These are phyloP conservation scores for Tiphia femorata DNA, from an alignment of 2,888 invertebrate genomes.

Conservation along the genomic window DNA sequence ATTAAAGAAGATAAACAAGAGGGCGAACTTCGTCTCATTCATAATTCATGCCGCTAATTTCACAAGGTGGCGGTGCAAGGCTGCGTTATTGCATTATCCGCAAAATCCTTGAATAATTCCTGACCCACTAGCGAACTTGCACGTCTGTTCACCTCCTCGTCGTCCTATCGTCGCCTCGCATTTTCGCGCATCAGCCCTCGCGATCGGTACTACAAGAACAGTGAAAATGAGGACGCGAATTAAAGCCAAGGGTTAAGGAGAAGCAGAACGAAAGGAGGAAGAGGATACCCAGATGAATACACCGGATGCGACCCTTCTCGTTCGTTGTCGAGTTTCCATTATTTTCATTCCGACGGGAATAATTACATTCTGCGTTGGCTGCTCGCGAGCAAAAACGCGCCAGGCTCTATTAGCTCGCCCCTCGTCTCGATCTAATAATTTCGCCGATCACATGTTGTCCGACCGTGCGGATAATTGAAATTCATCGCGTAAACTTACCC, in stretches of 20 bases:
- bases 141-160: background rate
- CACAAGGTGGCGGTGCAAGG: slow-evolving; percentile 34
- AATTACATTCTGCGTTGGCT: no score
- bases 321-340: no score
- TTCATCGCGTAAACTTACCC: background rate
- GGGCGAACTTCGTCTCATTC: slow-evolving; percentile 42
- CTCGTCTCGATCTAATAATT: background rate
- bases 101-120: slow-evolving; percentile 50
- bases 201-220: no score
- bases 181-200: background rate
- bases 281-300: no score
- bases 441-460: background rate
- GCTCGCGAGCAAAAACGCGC: no score
- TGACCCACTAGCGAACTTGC: slow-evolving; percentile 29
- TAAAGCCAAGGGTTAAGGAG: no score
- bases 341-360: no score
- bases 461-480: background rate
- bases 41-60: slow-evolving; percentile 52
- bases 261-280: no score
- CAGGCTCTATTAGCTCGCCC: no score
- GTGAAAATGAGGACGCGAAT: no score
- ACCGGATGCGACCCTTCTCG: no score
- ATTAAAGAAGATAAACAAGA: slow-evolving; percentile 50
- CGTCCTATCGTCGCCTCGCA: background rate
- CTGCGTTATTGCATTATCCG: slow-evolving; percentile 48